These are phyloP conservation scores for Argyresthia albistria DNA, from an alignment of 2,888 invertebrate genomes.

Conservation along the genomic window DNA sequence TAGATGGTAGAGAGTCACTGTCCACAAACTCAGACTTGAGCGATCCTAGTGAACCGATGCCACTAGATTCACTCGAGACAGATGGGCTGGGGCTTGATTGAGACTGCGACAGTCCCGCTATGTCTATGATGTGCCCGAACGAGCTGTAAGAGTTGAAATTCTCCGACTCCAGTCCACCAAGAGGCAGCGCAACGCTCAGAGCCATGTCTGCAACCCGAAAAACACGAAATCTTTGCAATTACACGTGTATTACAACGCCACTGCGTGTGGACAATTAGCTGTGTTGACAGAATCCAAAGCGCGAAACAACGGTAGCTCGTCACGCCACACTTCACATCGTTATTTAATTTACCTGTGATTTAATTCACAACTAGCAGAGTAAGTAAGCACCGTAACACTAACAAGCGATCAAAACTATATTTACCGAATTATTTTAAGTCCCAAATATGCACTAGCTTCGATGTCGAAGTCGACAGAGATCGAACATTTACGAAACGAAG, in stretches of 20 bases:
- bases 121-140: conserved; percentile 63
- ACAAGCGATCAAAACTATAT: conserved; percentile 44
- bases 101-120: conserved; percentile 61
- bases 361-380: conserved; percentile 15
- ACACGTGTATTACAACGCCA: conserved; percentile 56
- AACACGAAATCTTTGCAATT: conserved; percentile 36
- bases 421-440: conserved; percentile 63
- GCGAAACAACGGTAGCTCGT: conserved; percentile 42
- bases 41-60: conserved; percentile 72
- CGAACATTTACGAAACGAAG: conserved; percentile 67
- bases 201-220: conserved; percentile 70
- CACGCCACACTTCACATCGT: conserved; percentile 22
- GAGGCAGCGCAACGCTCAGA: conserved; percentile 73
- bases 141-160: conserved; percentile 64
- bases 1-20: conserved; percentile 57
- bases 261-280: conserved; percentile 46
- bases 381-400: conserved; percentile 24
- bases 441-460: conserved; percentile 61
- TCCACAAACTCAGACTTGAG: conserved; percentile 65
- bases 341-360: conserved; percentile 28
- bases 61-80: conserved; percentile 75
- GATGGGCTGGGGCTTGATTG: conserved; percentile 70
- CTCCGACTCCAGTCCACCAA: conserved; percentile 69
- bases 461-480: conserved; percentile 54
- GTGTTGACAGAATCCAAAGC: conserved; percentile 65